These are phyloP conservation scores for Bolinopsis microptera DNA, from an alignment of 37 sponge, comb jelly and placozoan genomes.

Conservation along the genomic window DNA sequence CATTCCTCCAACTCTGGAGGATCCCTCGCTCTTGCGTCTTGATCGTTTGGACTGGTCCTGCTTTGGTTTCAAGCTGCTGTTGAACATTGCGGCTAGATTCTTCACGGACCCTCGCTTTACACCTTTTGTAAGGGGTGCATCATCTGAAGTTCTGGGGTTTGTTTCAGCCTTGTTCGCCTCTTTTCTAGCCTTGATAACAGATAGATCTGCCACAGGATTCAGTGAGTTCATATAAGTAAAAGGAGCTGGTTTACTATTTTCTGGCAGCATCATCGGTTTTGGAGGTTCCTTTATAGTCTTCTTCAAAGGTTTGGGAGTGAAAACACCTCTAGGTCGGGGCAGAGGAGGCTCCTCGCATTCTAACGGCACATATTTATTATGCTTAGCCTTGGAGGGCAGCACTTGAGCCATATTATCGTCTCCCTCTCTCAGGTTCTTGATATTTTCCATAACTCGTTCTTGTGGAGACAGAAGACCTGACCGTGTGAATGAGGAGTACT, in stretches of 20 bases:
- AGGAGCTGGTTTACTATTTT: constrained; percentile 2
- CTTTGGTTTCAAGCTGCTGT: neutral
- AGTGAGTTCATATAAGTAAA: constrained; percentile 54
- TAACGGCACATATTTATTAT: neutral
- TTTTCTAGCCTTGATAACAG: constrained; percentile 37
- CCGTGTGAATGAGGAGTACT: neutral
- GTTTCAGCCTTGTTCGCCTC: neutral
- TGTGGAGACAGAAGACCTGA: constrained; percentile 32
- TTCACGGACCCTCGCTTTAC: constrained; percentile 55
- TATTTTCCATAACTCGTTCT: constrained; percentile 43
- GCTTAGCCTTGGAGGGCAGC: constrained; percentile 5
- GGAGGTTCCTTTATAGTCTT: constrained; percentile 12
- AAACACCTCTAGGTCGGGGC: constrained; percentile 6
- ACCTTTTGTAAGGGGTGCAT: constrained; percentile 13
- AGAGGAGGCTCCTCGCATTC: neutral
- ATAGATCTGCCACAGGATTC: constrained; percentile 16
- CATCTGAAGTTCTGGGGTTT: constrained; percentile 11
- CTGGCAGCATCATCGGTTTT: constrained; percentile 34
- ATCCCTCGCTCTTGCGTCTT: constrained; percentile 30
- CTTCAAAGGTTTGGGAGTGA: constrained; percentile 2
- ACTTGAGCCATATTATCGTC: neutral
- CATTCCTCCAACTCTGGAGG: neutral
- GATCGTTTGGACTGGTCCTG: neutral
- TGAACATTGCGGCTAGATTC: constrained; percentile 55
- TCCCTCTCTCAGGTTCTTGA: constrained; percentile 60